A percentile compares a stretch with the other conserved stretches of the same genome.
Evolutionary conservation across 2,888 invertebrate species (phyloP).

Genomic region (Tipula unca): DNA sequence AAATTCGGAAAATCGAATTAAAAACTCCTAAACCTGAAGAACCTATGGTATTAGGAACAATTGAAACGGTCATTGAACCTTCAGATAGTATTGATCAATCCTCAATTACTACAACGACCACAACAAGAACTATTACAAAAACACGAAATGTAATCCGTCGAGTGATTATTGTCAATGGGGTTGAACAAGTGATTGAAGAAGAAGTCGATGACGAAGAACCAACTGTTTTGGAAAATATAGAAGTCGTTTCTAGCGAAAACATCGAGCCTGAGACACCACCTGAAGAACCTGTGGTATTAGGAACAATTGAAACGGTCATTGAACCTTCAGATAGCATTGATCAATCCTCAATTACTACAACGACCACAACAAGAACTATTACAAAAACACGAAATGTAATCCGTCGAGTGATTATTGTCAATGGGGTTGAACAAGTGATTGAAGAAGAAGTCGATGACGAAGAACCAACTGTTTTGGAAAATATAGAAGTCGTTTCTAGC

Average conservation of each 20-base stretch:
- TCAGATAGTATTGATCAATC: background rate
- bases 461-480: background rate
- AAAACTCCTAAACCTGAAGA: background rate
- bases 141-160: constrained; percentile 66
- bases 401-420: constrained; percentile 64
- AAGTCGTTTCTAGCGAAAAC: background rate
- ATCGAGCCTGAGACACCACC: too few relatives aligned
- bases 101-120: constrained; percentile 46
- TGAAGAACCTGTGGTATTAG: background rate
- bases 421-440: constrained; percentile 74
- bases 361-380: constrained; percentile 36
- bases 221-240: background rate
- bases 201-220: constrained; percentile 52
- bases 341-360: background rate
- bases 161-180: constrained; percentile 70
- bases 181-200: constrained; percentile 76
- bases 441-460: constrained; percentile 69
- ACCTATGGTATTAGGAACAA: too few relatives aligned
- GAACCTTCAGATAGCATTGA: background rate
- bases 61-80: too few relatives aligned
- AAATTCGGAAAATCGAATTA: background rate
- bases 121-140: constrained; percentile 65
- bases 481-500: background rate
- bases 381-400: constrained; percentile 67
- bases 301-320: background rate